Evolutionary conservation across 2,888 invertebrate genomes (phyloP), one percentile per base, ranked within the genome.

Genomic region (Napeogenes sylphis): DNA sequence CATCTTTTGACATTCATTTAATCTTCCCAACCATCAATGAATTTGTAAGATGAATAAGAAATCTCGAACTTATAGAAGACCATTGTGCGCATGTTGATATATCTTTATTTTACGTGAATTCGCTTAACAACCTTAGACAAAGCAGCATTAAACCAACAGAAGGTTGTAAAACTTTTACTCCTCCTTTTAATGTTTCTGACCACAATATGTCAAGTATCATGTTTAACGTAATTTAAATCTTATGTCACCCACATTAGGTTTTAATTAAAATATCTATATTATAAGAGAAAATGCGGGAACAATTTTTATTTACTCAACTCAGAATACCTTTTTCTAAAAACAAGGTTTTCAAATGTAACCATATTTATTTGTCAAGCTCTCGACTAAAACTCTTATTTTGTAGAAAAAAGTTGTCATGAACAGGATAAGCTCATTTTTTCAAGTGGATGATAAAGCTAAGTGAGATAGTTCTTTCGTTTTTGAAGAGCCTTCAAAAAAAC

Each of bases 121-220:
- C 71, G 69, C 71, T 68, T 69, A 56, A 59, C 71, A 67, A 73
- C 76, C 74, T 70, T 67, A 65, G 72, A 78, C 77, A 78, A 76
- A 77, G 75, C 73, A 73, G 71, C 76, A 75, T 77, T 72, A 78
- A 79, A 73, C 72, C 75, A 72, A 73, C 76, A 78, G 80, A 76
- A 75, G 77, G 80, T 73, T 80, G 79, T 83, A 78, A 84, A 84
- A 82, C 71, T 82, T 82, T 79, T 79, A 81, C 79, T 75, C 71
- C 70, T 69, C 69, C 65, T 64, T 67, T 68, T 65, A 63, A 65
- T 60, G 60, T 46, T 53, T 51, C 47, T 42, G 55, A 58, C 68
- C 69, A 56, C 68, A 55, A 59, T 58, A 55, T 61, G 58, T 60
- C 62, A 66, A 59, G 13, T 33, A 55, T 8, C 14, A 10, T 55